These are phyloP conservation scores for Deroptyus accipitrinus DNA, from an alignment of 2,113 vertebrate species.

Conservation along the genomic window DNA sequence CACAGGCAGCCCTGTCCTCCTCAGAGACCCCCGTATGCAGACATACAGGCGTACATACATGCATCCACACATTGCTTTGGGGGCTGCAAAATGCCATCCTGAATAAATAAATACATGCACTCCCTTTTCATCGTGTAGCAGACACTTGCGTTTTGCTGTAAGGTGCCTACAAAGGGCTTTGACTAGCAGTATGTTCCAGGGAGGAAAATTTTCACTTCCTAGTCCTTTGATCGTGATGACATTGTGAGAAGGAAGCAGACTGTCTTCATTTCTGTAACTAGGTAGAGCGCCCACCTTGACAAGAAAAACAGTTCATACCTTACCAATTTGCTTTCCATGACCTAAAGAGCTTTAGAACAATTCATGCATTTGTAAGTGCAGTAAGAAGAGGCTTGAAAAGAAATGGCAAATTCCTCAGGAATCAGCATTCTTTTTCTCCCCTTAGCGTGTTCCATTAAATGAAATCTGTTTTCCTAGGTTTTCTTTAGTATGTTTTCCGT, in stretches of 20 bases:
- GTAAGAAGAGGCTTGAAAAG: slow-evolving; percentile 9
- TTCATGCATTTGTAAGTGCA: slow-evolving; percentile 5
- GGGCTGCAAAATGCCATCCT: neutral
- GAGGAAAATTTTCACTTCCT: neutral
- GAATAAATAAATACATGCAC: neutral
- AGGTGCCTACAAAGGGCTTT: slow-evolving; percentile 12
- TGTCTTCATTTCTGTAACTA: slow-evolving; percentile 26
- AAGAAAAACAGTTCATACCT: slow-evolving; percentile 28
- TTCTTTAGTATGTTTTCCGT: neutral
- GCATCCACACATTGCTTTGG: neutral
- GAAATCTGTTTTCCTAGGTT: neutral
- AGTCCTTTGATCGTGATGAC: slow-evolving; percentile 9
- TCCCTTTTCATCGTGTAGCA: neutral
- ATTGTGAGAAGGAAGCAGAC: neutral
- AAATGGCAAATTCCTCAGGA: neutral
- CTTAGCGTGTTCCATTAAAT: neutral
- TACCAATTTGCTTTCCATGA: slow-evolving; percentile 31
- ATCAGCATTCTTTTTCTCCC: neutral
- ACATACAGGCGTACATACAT: neutral
- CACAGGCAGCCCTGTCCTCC: neutral
- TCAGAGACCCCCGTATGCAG: neutral
- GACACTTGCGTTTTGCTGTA: neutral
- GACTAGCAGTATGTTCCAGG: neutral
- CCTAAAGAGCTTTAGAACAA: neutral
- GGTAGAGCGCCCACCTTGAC: slow-evolving; percentile 23